Evolutionary conservation across 1,140 invertebrate species (phyloP), one percentile per base, ranked within the genome.

Genomic region (Nymphalis io): DNA sequence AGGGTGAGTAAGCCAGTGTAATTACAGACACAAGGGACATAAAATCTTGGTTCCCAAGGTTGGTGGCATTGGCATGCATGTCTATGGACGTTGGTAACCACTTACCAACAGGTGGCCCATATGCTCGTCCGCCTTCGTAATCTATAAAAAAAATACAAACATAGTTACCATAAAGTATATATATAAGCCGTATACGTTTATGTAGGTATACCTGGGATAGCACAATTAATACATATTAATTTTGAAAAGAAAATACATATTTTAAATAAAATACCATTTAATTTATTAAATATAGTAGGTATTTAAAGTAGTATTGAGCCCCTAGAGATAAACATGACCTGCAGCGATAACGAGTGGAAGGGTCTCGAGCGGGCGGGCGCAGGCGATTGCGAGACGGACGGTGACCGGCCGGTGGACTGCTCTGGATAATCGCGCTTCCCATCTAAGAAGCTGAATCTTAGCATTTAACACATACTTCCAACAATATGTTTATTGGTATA

Each of bases 401-500:
- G 73, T 72, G 72, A 64, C 74, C 60, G 69, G 23, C 48, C 46
- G 58, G 46, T 66, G 63, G 62, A 61, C 58, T 59, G 44, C 60
- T 68, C 46, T 60, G 23, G 73, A 78, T 58, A 77, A 55, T 59
- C 53, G 55, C 53, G 40, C 63, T 40, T 68, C 51, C 27, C 76
- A 72, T 67, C 70, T 72, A 48, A 51, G 60, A 73, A 70, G 76
- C 74, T 78, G 74, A 77, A 79, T 68, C 68, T 64, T 51, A 42
- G 57, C 58, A 51, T 16, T 18, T 16, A 58, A 46, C 42, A 40
- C 57, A 66, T 73, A 23, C 60, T 72, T 69, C 70, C 72, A 77
- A 62, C 87, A 91, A 86, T 84, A 91, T 91, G 89, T 91, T 91
- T 76, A 91, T 91, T 87, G 89, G 89, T 70, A 80, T 91, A 71